Conservation (phyloP, 2,888 invertebrate species). For the Clostera curtula region DNA sequence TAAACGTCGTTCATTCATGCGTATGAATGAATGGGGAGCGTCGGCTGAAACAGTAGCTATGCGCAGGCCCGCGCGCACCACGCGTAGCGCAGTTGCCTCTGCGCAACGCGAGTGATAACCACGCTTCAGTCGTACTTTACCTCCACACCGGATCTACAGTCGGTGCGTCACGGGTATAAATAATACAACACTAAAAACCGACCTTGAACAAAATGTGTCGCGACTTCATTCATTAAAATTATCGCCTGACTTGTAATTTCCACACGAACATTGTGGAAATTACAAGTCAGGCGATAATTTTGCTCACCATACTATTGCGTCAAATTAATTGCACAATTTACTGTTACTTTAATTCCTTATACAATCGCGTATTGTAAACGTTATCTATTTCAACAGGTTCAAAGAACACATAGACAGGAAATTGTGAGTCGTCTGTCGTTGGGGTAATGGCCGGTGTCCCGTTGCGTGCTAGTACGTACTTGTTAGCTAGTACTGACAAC, state of each 20-base stretch:
- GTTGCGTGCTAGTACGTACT: conserved; percentile 34
- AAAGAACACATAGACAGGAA: conserved; percentile 37
- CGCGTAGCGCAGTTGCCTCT: conserved; percentile 48
- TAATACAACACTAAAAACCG: conserved; percentile 39
- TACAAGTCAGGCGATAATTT: too few species aligned
- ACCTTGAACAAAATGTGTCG: conserved; percentile 46
- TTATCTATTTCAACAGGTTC: conserved; percentile 12
- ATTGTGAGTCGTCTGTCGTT: conserved; percentile 37
- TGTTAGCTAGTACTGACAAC: conserved; percentile 12
- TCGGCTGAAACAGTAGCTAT: conserved; percentile 51
- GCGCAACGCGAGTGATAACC: conserved; percentile 27
- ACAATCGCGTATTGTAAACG: conserved; percentile 5
- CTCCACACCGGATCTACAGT: conserved; percentile 38
- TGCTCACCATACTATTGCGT: conserved; percentile 29
- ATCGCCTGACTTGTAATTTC: too few species aligned
- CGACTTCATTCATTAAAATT: conserved; percentile 46
- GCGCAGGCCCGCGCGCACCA: conserved; percentile 52
- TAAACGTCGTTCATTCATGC: conserved; percentile 57
- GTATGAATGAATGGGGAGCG: conserved; percentile 55
- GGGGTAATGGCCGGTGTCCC: conserved; percentile 40
- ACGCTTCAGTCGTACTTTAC: conserved; percentile 24
- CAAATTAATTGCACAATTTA: conserved; percentile 22
- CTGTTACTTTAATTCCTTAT: conserved; percentile 9
- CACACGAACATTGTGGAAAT: too few species aligned
- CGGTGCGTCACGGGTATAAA: conserved; percentile 60